Base-by-base conservation (phyloP, 2,888 invertebrate species). In the Cheilosia vernalis region DNA sequence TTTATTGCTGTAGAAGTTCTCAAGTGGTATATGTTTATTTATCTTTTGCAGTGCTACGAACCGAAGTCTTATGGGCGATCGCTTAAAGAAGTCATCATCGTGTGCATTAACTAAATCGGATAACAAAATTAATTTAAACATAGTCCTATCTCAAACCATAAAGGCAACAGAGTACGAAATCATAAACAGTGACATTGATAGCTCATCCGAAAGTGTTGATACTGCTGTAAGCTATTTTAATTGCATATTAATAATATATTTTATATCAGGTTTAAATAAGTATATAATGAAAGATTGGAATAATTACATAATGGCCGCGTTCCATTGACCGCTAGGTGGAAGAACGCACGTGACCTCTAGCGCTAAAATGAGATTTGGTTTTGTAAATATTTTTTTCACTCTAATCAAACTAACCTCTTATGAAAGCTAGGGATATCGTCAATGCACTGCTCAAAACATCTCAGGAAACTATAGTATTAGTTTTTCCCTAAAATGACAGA, bases 101-200 rank as follows among this genome's bases (percentile, higher is more conserved):
- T 33, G 58, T 55, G 70, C 85, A 78, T 88, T 87, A 83, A 88
- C 85, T 64, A 90, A 89, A 87, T 87, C 88, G 64, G 90, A 93
- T 78, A 93, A 92, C 79, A 94, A 93, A 88, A 93, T 93, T 2
- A 95, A 94, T 89, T 91, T 95, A 47, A 94, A 94, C 70, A 95
- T 95, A 82, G 94, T 94, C 87, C 90, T 95, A 66, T 93, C 94
- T 0, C 94, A 93, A 84, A 93, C 93, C 21, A 91, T 92, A n/a
- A 90, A 91, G 81, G 92, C 92, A 21, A 89, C 88, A 66, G 90
- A 90, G 61, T 87, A 87, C 81, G 90, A 91, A 66, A 77, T 85
- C 47, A 58, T 70, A 4, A 88, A 87, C 33, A 90, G 89, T 70
- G 90, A 90, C 74, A 87, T 88, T 47, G 90, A 90, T 17, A 90